Percentiles rank a stretch among this genome's conserved stretches.
These are phyloP conservation scores for Anarrhichthys ocellatus DNA, from an alignment of 2,113 vertebrate genomes.

Conservation along the genomic window DNA sequence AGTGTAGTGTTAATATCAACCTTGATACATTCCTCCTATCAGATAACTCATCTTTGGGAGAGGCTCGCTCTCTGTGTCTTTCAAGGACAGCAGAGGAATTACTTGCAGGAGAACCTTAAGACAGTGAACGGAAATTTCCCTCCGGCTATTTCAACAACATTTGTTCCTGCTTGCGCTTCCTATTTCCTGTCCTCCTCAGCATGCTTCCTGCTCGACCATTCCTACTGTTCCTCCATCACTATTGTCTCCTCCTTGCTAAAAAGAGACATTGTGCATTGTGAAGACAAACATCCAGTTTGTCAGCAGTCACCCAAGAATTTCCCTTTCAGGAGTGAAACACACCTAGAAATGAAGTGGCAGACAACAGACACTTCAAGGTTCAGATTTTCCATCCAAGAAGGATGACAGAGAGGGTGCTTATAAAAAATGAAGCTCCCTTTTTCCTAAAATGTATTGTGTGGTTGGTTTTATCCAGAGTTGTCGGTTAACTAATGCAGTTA, in stretches of 20 bases:
- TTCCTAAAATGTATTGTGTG: neutral
- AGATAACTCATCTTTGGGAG: constrained; percentile 12
- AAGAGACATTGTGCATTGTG: constrained; percentile 43
- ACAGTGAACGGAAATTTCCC: constrained; percentile 69
- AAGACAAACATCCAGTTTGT: constrained; percentile 52
- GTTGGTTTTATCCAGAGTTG: neutral
- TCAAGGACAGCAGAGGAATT: constrained; percentile 59
- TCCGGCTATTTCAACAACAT: constrained; percentile 74
- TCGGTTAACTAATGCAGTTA: neutral
- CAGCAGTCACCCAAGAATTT: constrained; percentile 59
- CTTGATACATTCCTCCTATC: constrained; percentile 17
- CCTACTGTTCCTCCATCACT: constrained; percentile 55
- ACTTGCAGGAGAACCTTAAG: constrained; percentile 51
- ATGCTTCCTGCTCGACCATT: constrained; percentile 73
- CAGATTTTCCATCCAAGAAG: neutral
- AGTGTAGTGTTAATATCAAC: constrained; percentile 20
- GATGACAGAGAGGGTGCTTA: neutral
- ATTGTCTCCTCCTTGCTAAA: constrained; percentile 53
- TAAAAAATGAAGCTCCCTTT: neutral
- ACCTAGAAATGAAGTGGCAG: neutral
- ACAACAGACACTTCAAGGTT: neutral
- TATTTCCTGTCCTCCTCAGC: constrained; percentile 79
- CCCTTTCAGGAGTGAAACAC: constrained; percentile 31
- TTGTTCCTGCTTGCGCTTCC: constrained; percentile 80
- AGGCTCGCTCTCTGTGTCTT: constrained; percentile 23